phyloP scores from a whole-genome alignment of 2,888 invertebrate genomes.

The Latrodectus elegans region DNA sequence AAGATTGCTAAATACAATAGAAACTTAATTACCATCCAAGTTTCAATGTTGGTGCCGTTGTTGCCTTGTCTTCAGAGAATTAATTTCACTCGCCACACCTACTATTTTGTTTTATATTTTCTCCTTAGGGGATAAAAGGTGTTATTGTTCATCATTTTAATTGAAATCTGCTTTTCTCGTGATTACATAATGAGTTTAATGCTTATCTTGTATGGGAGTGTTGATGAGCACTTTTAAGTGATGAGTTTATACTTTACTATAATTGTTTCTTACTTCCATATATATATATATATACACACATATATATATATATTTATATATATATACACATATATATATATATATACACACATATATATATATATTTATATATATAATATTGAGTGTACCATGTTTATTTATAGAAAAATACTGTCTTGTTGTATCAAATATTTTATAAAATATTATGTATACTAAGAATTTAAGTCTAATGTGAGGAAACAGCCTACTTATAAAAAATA shows the following conservation, averaged over 20 bases:
- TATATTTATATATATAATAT: too few species aligned
- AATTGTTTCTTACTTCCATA: not conserved
- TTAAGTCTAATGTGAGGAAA: too few species aligned
- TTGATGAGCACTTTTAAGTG: conserved; percentile 19
- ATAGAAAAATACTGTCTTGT: too few species aligned
- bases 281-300: too few species aligned
- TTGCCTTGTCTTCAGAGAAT: conserved; percentile 47
- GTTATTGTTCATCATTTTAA: conserved; percentile 44
- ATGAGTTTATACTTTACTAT: not conserved
- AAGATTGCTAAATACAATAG: conserved; percentile 43
- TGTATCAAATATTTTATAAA: too few species aligned
- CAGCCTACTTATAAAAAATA: too few species aligned
- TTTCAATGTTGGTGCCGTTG: conserved; percentile 25
- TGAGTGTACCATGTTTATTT: too few species aligned
- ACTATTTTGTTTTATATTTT: conserved; percentile 27
- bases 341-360: too few species aligned
- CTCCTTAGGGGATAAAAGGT: conserved; percentile 13
- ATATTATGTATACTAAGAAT: too few species aligned
- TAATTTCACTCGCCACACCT: conserved; percentile 61
- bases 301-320: too few species aligned
- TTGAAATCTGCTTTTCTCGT: conserved; percentile 45
- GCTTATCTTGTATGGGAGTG: conserved; percentile 20
- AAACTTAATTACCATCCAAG: conserved; percentile 50
- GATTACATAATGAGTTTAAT: conserved; percentile 40
- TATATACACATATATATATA: not conserved